Base-by-base conservation (phyloP, 2,888 invertebrate genomes). In the Pachycephus smyrnensis region DNA sequence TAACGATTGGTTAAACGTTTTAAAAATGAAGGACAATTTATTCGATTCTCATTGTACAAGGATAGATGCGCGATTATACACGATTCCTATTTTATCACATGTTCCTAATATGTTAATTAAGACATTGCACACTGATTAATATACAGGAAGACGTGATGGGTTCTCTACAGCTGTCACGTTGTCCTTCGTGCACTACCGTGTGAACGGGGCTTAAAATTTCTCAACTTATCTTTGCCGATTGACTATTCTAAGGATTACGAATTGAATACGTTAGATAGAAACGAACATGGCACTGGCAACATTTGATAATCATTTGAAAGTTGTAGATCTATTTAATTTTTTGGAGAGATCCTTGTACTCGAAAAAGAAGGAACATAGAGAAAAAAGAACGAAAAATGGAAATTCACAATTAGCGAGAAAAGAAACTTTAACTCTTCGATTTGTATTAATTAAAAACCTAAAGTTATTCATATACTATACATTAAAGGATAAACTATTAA, bases 261-360 rank as follows among this genome's bases (percentile, higher is more conserved):
- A 68, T 12, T 15, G 2, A 55, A 68, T 32, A 15, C 36, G 33
- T 55, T 35, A 68, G n/a, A 33, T 23, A 15, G 33, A 55, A 23
- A 55, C 23, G 23, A 55, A 31, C 35, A 31, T 23, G 30, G 35
- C 77, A 80, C 75, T 80, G 80, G 79, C 79, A 84, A 84, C 83
- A 82, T 81, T 86, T 85, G 85, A 86, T 86, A 86, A 87, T 87
- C 87, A 83, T 80, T 82, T 83, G 86, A 86, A 86, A 86, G 84
- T 86, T 83, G 73, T 77, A 80, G 77, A 77, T 78, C 76, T 82
- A 77, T 81, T 78, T 82, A 11, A 40, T 75, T 79, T 79, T 69
- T 37, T 74, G 15, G 55, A 55, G 9, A 23, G 12, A 74, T 74
- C 31, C 71, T 74, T 69, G 40, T 73, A 80, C 74, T 68, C 55